Percentiles rank a stretch among this genome's conserved stretches.
Evolutionary conservation across 2,113 vertebrate species (phyloP).

Genomic region (Oryctolagus cuniculus): DNA sequence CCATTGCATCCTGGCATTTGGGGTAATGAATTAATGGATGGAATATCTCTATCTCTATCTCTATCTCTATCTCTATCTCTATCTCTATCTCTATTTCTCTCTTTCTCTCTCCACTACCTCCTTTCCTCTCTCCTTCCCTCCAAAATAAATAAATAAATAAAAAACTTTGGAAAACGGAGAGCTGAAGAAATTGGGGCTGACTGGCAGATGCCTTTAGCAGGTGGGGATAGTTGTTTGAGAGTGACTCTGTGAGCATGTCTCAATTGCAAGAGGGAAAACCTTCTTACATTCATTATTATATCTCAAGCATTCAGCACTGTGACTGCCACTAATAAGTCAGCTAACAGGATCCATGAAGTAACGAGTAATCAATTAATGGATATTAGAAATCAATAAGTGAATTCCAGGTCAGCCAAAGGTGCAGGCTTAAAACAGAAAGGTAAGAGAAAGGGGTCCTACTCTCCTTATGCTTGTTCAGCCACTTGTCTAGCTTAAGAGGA

Average conservation of each 20-base stretch:
- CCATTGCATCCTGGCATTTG: too few species aligned
- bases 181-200: neutral
- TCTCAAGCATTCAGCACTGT: neutral
- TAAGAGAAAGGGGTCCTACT: neutral
- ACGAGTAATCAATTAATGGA: neutral
- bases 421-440: neutral
- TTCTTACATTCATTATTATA: neutral
- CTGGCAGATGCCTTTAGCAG: neutral
- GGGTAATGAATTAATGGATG: too few species aligned
- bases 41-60: too few species aligned
- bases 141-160: too few species aligned
- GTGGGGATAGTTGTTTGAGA: neutral
- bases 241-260: neutral
- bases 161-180: too few species aligned
- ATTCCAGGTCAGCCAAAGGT: neutral
- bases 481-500: neutral
- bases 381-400: neutral
- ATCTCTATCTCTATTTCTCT: too few species aligned
- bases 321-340: neutral
- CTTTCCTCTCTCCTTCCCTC: too few species aligned
- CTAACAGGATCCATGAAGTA: neutral
- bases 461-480: neutral
- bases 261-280: neutral
- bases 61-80: too few species aligned
- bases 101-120: too few species aligned